Evolutionary conservation across 2,888 invertebrate genomes (phyloP).

Genomic region (Dasysyrphus albostriatus): DNA sequence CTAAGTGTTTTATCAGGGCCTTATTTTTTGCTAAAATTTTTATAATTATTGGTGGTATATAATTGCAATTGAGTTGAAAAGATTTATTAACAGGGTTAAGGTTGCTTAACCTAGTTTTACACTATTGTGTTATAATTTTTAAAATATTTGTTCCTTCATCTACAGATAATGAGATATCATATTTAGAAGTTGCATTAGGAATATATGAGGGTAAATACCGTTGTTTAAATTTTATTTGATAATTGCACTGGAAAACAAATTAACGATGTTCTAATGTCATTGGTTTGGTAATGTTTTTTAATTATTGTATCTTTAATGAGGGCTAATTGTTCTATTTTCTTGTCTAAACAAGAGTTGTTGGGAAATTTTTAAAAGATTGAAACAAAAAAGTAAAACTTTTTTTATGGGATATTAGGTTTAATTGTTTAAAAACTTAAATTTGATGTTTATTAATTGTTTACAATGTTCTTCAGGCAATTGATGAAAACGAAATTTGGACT

Average conservation of each 20-base stretch:
- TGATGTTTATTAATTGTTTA: too few species aligned
- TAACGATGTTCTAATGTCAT: conserved; percentile 6
- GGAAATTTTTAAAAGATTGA: too few species aligned
- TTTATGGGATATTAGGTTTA: too few species aligned
- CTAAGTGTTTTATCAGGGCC: too few species aligned
- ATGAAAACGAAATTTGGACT: too few species aligned
- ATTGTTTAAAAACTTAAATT: too few species aligned
- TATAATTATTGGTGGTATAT: too few species aligned
- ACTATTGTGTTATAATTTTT: background rate
- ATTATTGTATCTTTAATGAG: conserved; percentile 9
- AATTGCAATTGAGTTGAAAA: too few species aligned
- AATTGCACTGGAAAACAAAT: background rate
- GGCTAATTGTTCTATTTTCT: background rate
- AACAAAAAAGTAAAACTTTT: too few species aligned
- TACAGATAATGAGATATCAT: background rate
- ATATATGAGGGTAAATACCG: background rate
- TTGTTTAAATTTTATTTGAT: background rate
- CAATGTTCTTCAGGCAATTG: too few species aligned
- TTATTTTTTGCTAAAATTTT: too few species aligned
- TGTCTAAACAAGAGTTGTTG: background rate
- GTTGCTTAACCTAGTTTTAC: background rate
- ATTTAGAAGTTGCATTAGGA: background rate
- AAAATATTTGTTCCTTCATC: background rate
- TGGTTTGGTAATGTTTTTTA: conserved; percentile 4
- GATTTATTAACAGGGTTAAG: background rate